phyloP scores from a whole-genome alignment of 2,113 vertebrate species.

The Varanus komodoensis region DNA sequence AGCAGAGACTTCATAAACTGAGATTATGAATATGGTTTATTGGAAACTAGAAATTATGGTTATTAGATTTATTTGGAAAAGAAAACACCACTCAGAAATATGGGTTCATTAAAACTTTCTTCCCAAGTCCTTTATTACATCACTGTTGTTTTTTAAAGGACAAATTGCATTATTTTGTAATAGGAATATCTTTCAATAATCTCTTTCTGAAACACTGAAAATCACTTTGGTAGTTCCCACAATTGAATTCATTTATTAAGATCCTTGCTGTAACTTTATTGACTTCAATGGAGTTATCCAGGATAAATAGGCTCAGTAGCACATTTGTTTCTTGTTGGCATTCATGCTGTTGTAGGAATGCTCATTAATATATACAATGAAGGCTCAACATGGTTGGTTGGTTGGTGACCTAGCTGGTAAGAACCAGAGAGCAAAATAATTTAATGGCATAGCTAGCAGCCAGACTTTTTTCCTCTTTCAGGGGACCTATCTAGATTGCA shows the following conservation, averaged over 20 bases:
- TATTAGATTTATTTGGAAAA: neutral
- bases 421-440: too few species aligned
- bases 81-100: neutral
- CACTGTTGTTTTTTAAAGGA: neutral
- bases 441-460: too few species aligned
- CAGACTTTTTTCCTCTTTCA: too few species aligned
- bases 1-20: neutral
- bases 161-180: neutral
- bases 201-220: conserved; percentile 20
- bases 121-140: neutral
- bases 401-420: neutral
- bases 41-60: neutral
- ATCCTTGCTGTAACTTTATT: neutral
- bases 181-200: neutral
- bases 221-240: neutral
- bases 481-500: too few species aligned
- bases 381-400: neutral
- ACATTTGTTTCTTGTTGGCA: neutral
- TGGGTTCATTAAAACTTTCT: neutral
- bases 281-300: conserved; percentile 19
- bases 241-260: neutral
- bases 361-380: neutral
- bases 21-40: neutral
- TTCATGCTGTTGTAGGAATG: neutral
- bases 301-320: neutral